These are phyloP conservation scores for Agrotis puta DNA, from an alignment of 2,888 invertebrate species.

Conservation along the genomic window DNA sequence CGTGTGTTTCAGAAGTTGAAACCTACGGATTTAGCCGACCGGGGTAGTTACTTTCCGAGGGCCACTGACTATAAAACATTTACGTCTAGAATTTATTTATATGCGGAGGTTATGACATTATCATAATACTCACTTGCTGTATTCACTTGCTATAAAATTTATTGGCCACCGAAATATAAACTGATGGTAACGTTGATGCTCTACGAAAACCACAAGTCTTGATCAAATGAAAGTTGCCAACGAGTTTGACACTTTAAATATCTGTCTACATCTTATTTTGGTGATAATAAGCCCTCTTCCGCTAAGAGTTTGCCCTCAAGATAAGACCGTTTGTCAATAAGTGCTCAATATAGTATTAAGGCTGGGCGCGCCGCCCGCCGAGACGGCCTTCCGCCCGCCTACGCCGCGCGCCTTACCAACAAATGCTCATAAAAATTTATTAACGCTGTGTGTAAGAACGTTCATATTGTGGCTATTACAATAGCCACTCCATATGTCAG, in stretches of 20 bases:
- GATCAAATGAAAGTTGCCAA: constrained; percentile 33
- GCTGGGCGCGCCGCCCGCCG: constrained; percentile 70
- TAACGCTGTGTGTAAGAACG: constrained; percentile 63
- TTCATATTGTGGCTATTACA: constrained; percentile 57
- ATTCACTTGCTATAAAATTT: constrained; percentile 77
- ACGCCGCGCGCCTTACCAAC: constrained; percentile 69
- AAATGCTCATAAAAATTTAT: constrained; percentile 75
- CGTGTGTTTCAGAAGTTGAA: constrained; percentile 65
- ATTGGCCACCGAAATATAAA: constrained; percentile 65
- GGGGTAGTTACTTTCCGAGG: constrained; percentile 63
- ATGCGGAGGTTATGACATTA: constrained; percentile 78
- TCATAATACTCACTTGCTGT: constrained; percentile 78
- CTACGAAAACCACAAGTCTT: constrained; percentile 31
- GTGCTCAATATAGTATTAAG: constrained; percentile 72
- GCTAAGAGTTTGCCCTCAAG: constrained; percentile 65
- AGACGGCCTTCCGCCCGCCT: constrained; percentile 76
- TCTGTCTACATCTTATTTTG: constrained; percentile 33
- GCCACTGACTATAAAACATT: constrained; percentile 76
- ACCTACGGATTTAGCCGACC: constrained; percentile 69
- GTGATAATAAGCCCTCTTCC: constrained; percentile 47
- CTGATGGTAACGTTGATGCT: constrained; percentile 46
- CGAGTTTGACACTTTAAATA: constrained; percentile 28
- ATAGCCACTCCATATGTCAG: constrained; percentile 20
- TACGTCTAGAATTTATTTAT: constrained; percentile 79
- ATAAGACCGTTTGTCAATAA: constrained; percentile 71